phyloP scores from a whole-genome alignment of 2,113 vertebrate species.

The Pao palembangensis region DNA sequence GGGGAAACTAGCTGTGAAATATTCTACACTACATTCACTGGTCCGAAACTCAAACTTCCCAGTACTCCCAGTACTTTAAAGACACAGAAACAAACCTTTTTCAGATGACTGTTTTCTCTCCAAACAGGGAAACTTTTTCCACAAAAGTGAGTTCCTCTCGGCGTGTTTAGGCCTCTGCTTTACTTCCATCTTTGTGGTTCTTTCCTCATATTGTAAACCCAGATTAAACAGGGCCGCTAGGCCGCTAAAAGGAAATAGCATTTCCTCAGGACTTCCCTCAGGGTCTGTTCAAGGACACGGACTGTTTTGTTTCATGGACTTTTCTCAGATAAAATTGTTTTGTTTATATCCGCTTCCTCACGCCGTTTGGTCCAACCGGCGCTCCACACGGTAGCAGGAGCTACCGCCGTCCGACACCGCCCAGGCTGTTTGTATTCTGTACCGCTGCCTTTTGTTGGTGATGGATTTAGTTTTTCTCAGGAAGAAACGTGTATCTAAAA shows the following conservation, averaged over 20 bases:
- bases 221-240: neutral
- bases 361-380: slow-evolving; percentile 47
- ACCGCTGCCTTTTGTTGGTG: slow-evolving; percentile 48
- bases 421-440: slow-evolving; percentile 49
- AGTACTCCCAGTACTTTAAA: too few relatives aligned
- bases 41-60: too few relatives aligned
- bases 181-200: slow-evolving; percentile 16
- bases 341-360: slow-evolving; percentile 57
- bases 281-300: slow-evolving; percentile 53
- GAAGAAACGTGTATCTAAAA: slow-evolving; percentile 56
- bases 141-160: neutral
- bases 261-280: slow-evolving; percentile 64
- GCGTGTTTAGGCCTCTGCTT: slow-evolving; percentile 1
- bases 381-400: slow-evolving; percentile 28
- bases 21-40: too few relatives aligned
- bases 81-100: neutral
- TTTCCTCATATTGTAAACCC: slow-evolving; percentile 46
- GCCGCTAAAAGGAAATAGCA: slow-evolving; percentile 46
- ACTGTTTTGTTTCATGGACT: slow-evolving; percentile 56
- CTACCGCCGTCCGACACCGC: slow-evolving; percentile 22
- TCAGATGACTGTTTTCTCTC: neutral
- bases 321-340: slow-evolving; percentile 54
- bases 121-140: neutral
- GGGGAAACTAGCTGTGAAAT: too few relatives aligned
- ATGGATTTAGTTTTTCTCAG: slow-evolving; percentile 53